Evolutionary conservation across 2,888 invertebrate species (phyloP).

Genomic region (Frankliniella fusca): DNA sequence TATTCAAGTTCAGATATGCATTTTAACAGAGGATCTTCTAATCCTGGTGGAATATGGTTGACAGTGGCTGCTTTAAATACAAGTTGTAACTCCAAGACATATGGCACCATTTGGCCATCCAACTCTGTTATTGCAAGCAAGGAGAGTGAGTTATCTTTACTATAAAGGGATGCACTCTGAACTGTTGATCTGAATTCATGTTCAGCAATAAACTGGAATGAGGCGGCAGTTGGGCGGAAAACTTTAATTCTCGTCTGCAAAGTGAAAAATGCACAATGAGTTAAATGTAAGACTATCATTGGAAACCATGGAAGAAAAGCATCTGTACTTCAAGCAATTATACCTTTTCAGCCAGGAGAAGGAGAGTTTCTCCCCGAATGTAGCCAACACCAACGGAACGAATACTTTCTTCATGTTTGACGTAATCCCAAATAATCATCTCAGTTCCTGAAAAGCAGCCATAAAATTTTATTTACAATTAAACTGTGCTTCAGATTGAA

Average conservation of each 20-base stretch:
- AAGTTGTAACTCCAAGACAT: neutral
- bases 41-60: neutral
- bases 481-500: neutral
- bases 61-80: neutral
- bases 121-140: neutral
- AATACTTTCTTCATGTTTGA: neutral
- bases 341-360: neutral
- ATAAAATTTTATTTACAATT: neutral
- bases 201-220: neutral
- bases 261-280: neutral
- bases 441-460: neutral
- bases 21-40: neutral
- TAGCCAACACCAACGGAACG: neutral
- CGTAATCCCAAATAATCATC: neutral
- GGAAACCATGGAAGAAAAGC: neutral
- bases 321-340: neutral
- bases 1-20: neutral
- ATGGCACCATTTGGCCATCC: neutral
- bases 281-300: neutral
- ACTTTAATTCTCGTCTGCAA: neutral
- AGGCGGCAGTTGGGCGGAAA: neutral
- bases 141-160: neutral
- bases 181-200: neutral
- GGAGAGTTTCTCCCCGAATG: neutral
- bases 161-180: neutral